Evolutionary conservation across 2,113 vertebrate species (phyloP).

Genomic region (Rhabdomys dilectus): DNA sequence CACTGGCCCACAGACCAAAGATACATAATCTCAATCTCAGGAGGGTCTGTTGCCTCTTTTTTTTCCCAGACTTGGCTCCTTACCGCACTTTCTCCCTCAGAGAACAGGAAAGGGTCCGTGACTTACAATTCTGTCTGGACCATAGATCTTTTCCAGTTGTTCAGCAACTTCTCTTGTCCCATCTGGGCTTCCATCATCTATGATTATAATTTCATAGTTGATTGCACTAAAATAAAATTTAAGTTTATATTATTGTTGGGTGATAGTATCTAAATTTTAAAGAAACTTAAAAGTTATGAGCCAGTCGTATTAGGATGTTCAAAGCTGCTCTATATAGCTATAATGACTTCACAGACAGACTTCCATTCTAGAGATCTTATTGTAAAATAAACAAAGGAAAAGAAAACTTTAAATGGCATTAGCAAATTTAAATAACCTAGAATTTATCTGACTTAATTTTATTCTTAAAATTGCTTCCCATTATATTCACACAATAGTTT

Average conservation of each 20-base stretch:
- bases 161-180: slow-evolving; percentile 94
- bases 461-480: neutral
- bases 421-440: neutral
- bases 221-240: slow-evolving; percentile 88
- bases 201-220: slow-evolving; percentile 95
- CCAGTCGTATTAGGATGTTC: neutral
- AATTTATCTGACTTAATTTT: slow-evolving; percentile 6
- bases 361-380: neutral
- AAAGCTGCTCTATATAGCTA: neutral
- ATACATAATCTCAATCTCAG: neutral
- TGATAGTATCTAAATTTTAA: slow-evolving; percentile 10
- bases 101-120: neutral
- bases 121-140: slow-evolving; percentile 96
- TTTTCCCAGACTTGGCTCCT: neutral
- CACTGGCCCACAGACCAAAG: neutral
- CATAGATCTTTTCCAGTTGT: slow-evolving; percentile 95
- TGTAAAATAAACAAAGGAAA: neutral
- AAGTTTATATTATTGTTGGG: slow-evolving; percentile 21
- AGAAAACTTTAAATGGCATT: neutral
- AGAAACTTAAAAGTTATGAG: slow-evolving; percentile 19
- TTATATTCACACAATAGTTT: neutral
- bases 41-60: neutral
- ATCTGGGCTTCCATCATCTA: slow-evolving; percentile 98
- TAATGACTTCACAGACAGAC: neutral
- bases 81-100: neutral